A percentile compares a stretch with the other conserved stretches of the same genome.
These are phyloP conservation scores for Henicopernis longicauda DNA, from an alignment of 2,113 vertebrate genomes.

Conservation along the genomic window DNA sequence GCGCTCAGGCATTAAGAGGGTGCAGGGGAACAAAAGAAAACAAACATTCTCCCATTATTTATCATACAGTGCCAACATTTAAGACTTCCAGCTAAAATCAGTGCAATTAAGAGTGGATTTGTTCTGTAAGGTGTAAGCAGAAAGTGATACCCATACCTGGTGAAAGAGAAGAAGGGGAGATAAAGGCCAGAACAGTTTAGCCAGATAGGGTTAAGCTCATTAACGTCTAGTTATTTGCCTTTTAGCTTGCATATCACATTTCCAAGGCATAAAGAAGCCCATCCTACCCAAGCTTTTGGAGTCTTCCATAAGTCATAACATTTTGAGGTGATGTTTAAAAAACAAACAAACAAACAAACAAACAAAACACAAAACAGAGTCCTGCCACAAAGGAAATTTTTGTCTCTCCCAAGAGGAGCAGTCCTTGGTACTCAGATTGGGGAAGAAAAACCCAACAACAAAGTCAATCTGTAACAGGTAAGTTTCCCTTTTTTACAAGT, in stretches of 20 bases:
- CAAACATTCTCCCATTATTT: neutral
- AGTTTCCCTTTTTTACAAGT: neutral
- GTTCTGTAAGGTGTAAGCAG: neutral
- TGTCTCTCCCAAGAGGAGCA: neutral
- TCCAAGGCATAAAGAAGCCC: neutral
- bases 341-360: no score
- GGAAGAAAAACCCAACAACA: neutral
- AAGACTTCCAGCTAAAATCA: neutral
- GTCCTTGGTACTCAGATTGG: neutral
- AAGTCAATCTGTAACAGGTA: neutral
- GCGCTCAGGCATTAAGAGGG: accelerated
- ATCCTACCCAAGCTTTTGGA: neutral
- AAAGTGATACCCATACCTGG: neutral
- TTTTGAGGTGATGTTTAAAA: no score
- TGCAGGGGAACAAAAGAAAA: neutral
- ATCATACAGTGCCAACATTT: neutral
- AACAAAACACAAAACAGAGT: no score
- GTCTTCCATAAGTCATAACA: accelerated
- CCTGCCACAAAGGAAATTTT: neutral
- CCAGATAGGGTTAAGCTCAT: neutral
- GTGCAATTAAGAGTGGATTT: neutral
- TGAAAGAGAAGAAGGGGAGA: slow-evolving; percentile 22
- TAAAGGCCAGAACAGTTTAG: neutral
- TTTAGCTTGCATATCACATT: neutral
- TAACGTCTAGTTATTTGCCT: neutral